Evolutionary conservation across 1,140 invertebrate species (phyloP).

Genomic region (Drosophila pruinosa): DNA sequence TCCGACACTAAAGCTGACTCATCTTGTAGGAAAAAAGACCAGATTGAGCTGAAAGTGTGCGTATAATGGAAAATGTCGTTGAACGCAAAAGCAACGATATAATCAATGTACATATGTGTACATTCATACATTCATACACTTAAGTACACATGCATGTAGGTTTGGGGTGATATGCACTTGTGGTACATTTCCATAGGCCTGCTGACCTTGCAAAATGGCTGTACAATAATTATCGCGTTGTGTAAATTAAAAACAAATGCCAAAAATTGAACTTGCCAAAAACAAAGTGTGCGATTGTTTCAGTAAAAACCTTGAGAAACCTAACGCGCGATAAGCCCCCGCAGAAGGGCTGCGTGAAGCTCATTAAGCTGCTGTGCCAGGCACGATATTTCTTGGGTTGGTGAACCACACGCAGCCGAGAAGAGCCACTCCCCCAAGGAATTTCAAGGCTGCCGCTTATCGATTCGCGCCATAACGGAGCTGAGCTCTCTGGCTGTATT

Average conservation of each 20-base stretch:
- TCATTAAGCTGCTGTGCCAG: background rate
- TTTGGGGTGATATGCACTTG: too few species aligned
- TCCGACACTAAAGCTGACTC: slow-evolving; percentile 29
- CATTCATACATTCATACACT: background rate
- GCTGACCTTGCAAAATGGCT: slow-evolving; percentile 30
- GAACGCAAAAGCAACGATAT: slow-evolving; percentile 8
- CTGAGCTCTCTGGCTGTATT: slow-evolving; percentile 16
- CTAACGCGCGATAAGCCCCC: background rate
- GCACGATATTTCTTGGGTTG: background rate
- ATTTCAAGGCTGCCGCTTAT: slow-evolving; percentile 29
- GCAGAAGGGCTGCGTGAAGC: background rate
- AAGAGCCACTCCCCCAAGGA: background rate
- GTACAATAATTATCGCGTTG: slow-evolving; percentile 3
- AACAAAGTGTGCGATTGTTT: background rate
- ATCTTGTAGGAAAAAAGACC: slow-evolving; percentile 17
- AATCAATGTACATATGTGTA: background rate
- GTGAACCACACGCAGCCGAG: background rate
- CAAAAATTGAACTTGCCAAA: background rate
- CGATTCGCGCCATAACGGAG: slow-evolving; percentile 29
- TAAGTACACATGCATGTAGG: background rate
- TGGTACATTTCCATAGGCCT: background rate
- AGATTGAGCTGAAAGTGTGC: slow-evolving; percentile 18
- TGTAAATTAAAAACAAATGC: background rate
- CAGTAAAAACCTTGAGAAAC: background rate
- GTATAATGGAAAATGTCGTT: slow-evolving; percentile 11